A percentile compares a stretch with the other conserved stretches of the same genome.
Conservation (phyloP, 2,113 vertebrate genomes). For the Choloepus hoffmanni region DNA sequence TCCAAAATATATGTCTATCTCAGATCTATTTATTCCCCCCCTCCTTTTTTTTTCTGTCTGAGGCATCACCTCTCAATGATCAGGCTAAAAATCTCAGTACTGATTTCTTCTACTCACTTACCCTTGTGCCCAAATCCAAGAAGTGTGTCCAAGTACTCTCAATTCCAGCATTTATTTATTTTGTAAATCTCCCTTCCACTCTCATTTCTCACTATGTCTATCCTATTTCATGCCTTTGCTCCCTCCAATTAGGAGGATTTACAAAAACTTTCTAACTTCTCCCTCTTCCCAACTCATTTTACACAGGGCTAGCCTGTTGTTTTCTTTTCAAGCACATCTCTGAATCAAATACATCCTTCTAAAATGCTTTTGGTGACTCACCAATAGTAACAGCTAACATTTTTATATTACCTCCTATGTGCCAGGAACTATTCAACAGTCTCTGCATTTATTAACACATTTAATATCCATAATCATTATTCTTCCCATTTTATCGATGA, state of each 20-base stretch:
- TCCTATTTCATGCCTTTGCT: not conserved
- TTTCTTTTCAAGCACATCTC: not conserved
- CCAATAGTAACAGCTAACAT: not conserved
- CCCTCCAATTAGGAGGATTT: not conserved
- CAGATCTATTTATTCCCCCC: not conserved
- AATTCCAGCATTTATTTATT: not conserved
- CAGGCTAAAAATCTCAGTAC: not conserved
- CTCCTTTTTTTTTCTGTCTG: not conserved
- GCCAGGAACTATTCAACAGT: not conserved
- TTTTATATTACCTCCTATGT: not conserved
- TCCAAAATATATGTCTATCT: not conserved
- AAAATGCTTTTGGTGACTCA: not conserved
- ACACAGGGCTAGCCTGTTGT: not conserved
- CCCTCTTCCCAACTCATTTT: not conserved
- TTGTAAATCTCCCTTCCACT: not conserved
- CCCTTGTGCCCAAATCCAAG: not conserved
- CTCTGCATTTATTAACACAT: not conserved
- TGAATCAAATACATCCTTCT: not conserved
- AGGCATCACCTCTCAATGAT: not conserved
- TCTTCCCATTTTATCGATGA: not conserved
- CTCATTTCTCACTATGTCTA: not conserved
- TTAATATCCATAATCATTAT: not conserved
- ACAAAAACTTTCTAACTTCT: not conserved
- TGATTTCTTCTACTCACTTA: not conserved
- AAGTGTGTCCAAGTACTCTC: not conserved